A percentile compares a stretch with the other conserved stretches of the same genome.
Evolutionary conservation across 2,888 invertebrate species (phyloP).

Genomic region (Calliopum simillimum): DNA sequence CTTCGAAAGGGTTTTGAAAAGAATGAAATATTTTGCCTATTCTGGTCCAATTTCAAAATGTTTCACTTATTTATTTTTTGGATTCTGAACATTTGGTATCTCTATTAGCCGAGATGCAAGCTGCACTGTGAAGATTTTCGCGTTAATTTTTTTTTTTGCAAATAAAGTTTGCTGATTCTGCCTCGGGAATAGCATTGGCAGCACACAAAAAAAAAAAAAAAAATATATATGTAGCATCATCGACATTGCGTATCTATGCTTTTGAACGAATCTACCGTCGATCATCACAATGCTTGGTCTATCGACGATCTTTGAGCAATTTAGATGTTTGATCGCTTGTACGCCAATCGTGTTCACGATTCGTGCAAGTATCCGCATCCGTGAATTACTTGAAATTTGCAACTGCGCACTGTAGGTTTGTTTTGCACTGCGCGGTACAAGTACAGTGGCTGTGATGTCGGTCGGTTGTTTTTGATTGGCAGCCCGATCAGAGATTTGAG

Average conservation of each 20-base stretch:
- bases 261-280: neutral
- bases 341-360: conserved; percentile 11
- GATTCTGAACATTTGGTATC: too few relatives aligned
- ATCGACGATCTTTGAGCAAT: conserved; percentile 19
- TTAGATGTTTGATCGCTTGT: conserved; percentile 19
- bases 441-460: neutral
- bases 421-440: conserved; percentile 20
- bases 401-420: conserved; percentile 12
- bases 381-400: neutral
- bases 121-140: too few relatives aligned
- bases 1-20: too few relatives aligned
- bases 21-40: too few relatives aligned
- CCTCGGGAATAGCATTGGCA: neutral
- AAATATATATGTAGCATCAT: too few relatives aligned
- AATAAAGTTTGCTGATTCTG: neutral
- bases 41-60: too few relatives aligned
- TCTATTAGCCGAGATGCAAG: too few relatives aligned
- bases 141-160: too few relatives aligned
- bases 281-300: conserved; percentile 5
- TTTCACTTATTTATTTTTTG: too few relatives aligned
- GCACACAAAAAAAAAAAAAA: too few relatives aligned
- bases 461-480: conserved; percentile 1
- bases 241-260: neutral
- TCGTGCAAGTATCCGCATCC: conserved; percentile 22
- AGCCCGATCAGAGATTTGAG: conserved; percentile 23